A percentile compares a stretch with the other conserved stretches of the same genome.
phyloP scores from a whole-genome alignment of 2,113 vertebrate species.

The Equus quagga region DNA sequence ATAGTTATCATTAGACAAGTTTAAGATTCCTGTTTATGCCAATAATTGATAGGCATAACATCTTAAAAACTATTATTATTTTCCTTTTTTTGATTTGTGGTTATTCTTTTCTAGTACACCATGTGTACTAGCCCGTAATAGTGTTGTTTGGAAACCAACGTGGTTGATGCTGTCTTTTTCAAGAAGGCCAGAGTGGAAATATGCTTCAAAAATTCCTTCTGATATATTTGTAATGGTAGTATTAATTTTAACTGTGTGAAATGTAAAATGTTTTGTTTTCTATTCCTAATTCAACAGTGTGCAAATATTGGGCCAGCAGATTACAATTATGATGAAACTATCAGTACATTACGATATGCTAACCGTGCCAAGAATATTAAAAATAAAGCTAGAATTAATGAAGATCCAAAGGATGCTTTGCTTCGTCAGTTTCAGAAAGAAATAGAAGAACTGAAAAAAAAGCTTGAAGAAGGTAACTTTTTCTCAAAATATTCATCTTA shows the following conservation, averaged over 20 bases:
- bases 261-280: background rate
- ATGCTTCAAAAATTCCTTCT: background rate
- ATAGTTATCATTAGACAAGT: background rate
- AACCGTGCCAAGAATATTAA: conserved; percentile 99
- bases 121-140: background rate
- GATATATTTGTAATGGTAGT: background rate
- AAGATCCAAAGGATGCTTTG: conserved; percentile 98
- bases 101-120: background rate
- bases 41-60: background rate
- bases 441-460: conserved; percentile 98
- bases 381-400: conserved; percentile 99
- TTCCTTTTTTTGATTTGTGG: background rate
- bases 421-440: conserved; percentile 98
- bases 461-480: conserved; percentile 95
- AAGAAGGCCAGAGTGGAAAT: background rate
- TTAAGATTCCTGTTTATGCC: background rate
- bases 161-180: background rate
- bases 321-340: conserved; percentile 99
- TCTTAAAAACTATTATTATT: background rate
- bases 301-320: conserved; percentile 99
- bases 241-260: conserved; percentile 4
- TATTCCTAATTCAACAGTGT: conserved; percentile 88
- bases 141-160: background rate
- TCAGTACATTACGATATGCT: conserved; percentile 98
- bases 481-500: background rate